phyloP scores from a whole-genome alignment of 2,797 vertebrate genomes.

The Poecilia picta region DNA sequence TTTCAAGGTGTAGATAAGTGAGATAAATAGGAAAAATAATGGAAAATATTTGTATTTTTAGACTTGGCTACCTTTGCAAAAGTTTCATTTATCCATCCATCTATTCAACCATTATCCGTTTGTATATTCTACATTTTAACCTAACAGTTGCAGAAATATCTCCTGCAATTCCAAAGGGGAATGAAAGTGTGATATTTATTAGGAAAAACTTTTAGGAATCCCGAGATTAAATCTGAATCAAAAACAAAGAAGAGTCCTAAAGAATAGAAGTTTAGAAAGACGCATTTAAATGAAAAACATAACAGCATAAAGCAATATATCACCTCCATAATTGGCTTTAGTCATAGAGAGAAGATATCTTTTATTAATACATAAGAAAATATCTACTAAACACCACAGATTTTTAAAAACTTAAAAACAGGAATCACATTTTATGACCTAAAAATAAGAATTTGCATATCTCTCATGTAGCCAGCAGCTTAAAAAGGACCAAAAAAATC shows the following conservation, averaged over 20 bases:
- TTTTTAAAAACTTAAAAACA: not conserved
- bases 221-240: not conserved
- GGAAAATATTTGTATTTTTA: not conserved
- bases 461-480: not conserved
- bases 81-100: not conserved
- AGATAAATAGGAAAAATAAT: not conserved
- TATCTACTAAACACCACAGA: not conserved
- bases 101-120: not conserved
- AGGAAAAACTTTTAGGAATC: not conserved
- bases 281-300: not conserved
- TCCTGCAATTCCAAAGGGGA: not conserved
- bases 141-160: not conserved
- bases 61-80: not conserved
- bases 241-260: not conserved
- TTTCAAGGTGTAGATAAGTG: not conserved
- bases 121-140: not conserved
- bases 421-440: not conserved
- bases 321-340: not conserved
- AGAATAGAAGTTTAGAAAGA: not conserved
- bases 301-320: not conserved
- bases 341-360: not conserved
- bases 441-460: not conserved
- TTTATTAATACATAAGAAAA: not conserved
- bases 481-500: not conserved
- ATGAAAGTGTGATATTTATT: not conserved